These are phyloP conservation scores for Scaptomyza tumidula DNA, from an alignment of 2,888 invertebrate genomes.

Conservation along the genomic window DNA sequence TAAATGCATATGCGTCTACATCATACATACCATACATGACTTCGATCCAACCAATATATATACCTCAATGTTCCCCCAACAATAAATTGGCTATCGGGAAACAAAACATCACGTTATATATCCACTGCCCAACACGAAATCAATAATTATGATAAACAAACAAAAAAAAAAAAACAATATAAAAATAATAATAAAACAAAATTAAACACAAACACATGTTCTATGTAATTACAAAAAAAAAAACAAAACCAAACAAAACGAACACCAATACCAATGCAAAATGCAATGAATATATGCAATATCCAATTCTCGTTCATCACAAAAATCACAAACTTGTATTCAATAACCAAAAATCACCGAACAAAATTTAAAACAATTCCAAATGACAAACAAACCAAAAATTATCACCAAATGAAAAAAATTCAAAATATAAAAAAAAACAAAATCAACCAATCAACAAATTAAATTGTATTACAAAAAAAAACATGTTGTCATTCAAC, in stretches of 20 bases:
- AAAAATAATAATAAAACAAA: background rate
- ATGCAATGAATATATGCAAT: constrained; percentile 66
- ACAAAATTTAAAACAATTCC: constrained; percentile 16
- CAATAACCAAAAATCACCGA: constrained; percentile 30
- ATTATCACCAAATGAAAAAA: constrained; percentile 34
- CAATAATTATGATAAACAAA: constrained; percentile 24
- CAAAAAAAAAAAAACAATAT: background rate
- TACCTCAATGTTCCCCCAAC: constrained; percentile 15
- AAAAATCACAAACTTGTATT: constrained; percentile 40
- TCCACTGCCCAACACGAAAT: constrained; percentile 41
- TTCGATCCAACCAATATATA: constrained; percentile 23
- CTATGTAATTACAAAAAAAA: constrained; percentile 33
- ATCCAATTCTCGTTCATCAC: constrained; percentile 45
- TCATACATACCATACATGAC: constrained; percentile 22
- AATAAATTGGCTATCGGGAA: constrained; percentile 42
- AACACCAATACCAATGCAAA: constrained; percentile 34
- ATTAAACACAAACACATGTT: constrained; percentile 29
- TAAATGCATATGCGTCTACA: constrained; percentile 34
- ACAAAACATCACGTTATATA: constrained; percentile 31
- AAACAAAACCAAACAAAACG: constrained; percentile 3
- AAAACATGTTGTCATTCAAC: constrained; percentile 48
- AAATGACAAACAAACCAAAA: constrained; percentile 16
- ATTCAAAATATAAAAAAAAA: constrained; percentile 30
- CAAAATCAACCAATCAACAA: constrained; percentile 50
- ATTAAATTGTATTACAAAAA: constrained; percentile 49